These are phyloP conservation scores for Diarsia dahlii DNA, from an alignment of 2,888 invertebrate species.

Conservation along the genomic window DNA sequence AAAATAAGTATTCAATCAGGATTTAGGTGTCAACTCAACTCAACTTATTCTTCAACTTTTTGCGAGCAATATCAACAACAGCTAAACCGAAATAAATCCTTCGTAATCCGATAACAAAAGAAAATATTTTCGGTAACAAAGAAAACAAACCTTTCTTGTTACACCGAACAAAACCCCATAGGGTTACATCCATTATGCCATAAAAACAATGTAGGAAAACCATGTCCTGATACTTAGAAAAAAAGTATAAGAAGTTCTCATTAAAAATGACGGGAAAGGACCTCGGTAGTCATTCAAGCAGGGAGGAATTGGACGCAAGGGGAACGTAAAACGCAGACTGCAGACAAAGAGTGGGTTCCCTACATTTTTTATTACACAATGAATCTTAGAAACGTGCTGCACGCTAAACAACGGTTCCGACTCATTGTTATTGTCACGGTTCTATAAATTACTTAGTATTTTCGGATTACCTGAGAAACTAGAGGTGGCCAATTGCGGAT, in stretches of 20 bases:
- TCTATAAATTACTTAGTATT: background rate
- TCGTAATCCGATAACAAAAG: constrained; percentile 6
- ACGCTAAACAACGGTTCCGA: constrained; percentile 27
- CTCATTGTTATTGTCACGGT: constrained; percentile 20
- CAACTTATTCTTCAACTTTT: background rate
- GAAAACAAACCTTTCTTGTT: background rate
- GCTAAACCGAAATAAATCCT: background rate
- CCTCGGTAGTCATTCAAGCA: constrained; percentile 62
- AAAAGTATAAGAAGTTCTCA: constrained; percentile 57
- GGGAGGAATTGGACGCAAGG: constrained; percentile 72
- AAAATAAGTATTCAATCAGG: background rate
- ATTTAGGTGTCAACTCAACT: background rate
- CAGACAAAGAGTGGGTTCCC: constrained; percentile 68
- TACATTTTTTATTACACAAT: constrained; percentile 70
- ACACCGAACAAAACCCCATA: background rate
- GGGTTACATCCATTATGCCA: background rate
- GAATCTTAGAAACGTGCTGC: constrained; percentile 61
- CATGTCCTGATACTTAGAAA: constrained; percentile 27
- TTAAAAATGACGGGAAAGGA: constrained; percentile 71
- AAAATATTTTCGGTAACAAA: background rate
- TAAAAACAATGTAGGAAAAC: constrained; percentile 23
- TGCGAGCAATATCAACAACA: background rate
- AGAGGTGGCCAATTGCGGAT: too few relatives aligned
- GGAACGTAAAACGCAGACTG: constrained; percentile 69
- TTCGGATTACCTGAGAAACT: background rate